Base-by-base conservation (phyloP, 2,888 invertebrate genomes). In the Drosophila mimetica region DNA sequence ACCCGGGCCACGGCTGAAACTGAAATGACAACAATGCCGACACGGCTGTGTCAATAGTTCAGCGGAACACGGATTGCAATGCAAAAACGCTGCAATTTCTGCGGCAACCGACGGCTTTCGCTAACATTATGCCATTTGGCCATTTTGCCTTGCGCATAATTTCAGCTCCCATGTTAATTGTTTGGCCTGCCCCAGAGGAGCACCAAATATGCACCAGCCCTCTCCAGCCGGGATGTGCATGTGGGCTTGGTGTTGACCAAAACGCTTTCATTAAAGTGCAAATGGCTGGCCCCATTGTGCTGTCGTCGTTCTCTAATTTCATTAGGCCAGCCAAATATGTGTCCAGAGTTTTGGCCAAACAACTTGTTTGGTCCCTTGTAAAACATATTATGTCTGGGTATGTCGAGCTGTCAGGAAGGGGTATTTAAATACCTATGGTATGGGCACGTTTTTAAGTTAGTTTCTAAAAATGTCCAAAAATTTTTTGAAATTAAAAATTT, bases 11-110 rank as follows among this genome's bases (percentile, higher is more conserved):
- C 51, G 41, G 50, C 53, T 39, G 44, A 32, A 57, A 51, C 50
- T 63, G 36, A 22, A 61, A 67, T 37, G 44, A 42, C 42, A 59
- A 64, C 61, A 41, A 63, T 60, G 70, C 47, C 66, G 60, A 71
- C 72, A 66, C 47, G 75, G 25, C 71, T 71, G 37, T 74, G 81
- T 74, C 79, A 80, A 79, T 76, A 71, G 66, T 36, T 50, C 50
- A 36, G 28, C 48, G 42, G 48, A 11, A 16, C 63, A 44, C 61
- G 36, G 42, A 36, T 20, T 50, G 61, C 42, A 63, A 30, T 61
- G 61, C 42, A 50, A 41, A 61, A 66, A 53, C 47, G 46, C 8
- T 16, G 47, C 44, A 44, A 44, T 50, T 52, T 50, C 37, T 46
- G 65, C 44, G 66, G 42, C 53, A 41, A 32, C 48, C 4, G 32